Evolutionary conservation across 2,888 invertebrate genomes (phyloP).

Genomic region (Caenorhabditis sulstoni): DNA sequence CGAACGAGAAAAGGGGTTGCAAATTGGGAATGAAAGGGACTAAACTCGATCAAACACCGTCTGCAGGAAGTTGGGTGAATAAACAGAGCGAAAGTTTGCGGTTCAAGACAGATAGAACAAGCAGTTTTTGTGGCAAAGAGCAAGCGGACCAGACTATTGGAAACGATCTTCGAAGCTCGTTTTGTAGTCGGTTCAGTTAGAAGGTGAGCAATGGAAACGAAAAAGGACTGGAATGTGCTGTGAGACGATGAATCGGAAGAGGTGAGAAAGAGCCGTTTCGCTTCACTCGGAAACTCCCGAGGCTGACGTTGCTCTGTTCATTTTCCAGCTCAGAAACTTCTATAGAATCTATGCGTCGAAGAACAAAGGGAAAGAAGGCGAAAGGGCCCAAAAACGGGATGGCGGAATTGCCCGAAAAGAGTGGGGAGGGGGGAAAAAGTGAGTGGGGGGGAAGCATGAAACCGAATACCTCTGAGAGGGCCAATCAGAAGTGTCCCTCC

Average conservation of each 20-base stretch:
- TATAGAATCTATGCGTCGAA: too few species aligned
- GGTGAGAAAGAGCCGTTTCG: too few species aligned
- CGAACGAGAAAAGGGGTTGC: not conserved
- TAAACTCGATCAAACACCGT: constrained; percentile 14
- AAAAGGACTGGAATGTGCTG: not conserved
- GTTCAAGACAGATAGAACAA: constrained; percentile 14
- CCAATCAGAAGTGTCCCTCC: constrained; percentile 34
- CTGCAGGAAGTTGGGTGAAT: constrained; percentile 12
- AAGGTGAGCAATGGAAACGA: too few species aligned
- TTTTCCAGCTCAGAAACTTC: too few species aligned
- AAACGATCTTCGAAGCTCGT: constrained; percentile 43
- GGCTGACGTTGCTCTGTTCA: constrained; percentile 1
- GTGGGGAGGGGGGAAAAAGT: not conserved
- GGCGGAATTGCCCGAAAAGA: too few species aligned
- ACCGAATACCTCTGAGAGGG: constrained; percentile 39
- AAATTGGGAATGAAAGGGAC: not conserved
- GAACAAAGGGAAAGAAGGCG: too few species aligned
- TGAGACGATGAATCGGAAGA: too few species aligned
- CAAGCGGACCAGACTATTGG: too few species aligned
- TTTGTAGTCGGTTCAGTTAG: constrained; percentile 9
- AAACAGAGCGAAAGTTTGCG: constrained; percentile 16
- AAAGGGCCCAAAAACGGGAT: too few species aligned
- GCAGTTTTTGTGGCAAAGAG: constrained; percentile 3
- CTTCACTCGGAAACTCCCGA: too few species aligned
- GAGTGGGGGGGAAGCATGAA: constrained; percentile 20